A percentile compares a stretch with the other conserved stretches of the same genome.
phyloP scores from a whole-genome alignment of 2,797 vertebrate species.

The Phoxinus dragarum region DNA sequence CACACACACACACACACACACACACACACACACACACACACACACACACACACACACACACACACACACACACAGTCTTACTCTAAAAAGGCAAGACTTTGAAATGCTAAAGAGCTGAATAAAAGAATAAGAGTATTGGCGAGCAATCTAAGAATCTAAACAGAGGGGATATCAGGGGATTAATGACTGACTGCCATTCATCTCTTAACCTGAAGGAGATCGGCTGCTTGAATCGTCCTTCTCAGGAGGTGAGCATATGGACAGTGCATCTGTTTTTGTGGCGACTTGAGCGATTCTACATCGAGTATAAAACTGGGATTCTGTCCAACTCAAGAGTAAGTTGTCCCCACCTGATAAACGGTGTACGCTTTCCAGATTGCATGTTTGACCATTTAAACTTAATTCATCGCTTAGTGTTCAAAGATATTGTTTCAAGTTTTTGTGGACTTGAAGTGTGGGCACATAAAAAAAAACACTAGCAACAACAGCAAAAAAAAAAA shows the following conservation, averaged over 20 bases:
- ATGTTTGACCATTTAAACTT: constrained; percentile 37
- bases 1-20: too few relatives aligned
- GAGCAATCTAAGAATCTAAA: constrained; percentile 69
- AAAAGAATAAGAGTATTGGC: constrained; percentile 55
- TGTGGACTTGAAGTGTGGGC: not conserved
- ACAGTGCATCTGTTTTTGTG: constrained; percentile 82
- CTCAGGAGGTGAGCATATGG: constrained; percentile 82
- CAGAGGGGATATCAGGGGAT: constrained; percentile 74
- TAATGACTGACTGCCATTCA: constrained; percentile 77
- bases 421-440: not conserved
- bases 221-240: constrained; percentile 79
- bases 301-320: constrained; percentile 80
- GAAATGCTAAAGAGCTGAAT: constrained; percentile 27
- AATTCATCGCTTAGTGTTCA: constrained; percentile 12
- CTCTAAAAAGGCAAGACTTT: constrained; percentile 14
- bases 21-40: not conserved
- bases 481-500: not conserved
- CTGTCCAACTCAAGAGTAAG: constrained; percentile 78
- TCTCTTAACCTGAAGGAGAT: constrained; percentile 83
- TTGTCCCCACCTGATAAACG: constrained; percentile 69
- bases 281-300: constrained; percentile 78
- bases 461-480: not conserved
- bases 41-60: not conserved
- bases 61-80: not conserved
- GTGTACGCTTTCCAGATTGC: constrained; percentile 48